Evolutionary conservation across 2,113 vertebrate genomes (phyloP).

Genomic region (Cisticola juncidis): DNA sequence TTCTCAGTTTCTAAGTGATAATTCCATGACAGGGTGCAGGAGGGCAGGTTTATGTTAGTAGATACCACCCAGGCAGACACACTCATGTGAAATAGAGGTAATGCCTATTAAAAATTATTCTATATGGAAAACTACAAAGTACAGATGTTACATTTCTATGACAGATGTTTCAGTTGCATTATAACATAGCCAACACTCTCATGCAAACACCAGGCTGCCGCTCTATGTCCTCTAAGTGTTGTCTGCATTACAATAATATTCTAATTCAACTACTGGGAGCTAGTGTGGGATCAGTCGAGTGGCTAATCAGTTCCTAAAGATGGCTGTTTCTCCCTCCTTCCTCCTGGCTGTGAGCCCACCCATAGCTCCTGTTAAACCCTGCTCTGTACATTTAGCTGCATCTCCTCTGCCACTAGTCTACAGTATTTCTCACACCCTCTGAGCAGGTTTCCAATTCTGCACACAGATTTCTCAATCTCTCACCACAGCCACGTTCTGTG

Average conservation of each 20-base stretch:
- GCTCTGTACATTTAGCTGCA: neutral
- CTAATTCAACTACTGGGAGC: neutral
- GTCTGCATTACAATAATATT: neutral
- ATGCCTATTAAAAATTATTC: neutral
- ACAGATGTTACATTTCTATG: neutral
- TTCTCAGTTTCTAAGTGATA: conserved; percentile 1
- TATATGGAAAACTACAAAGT: neutral
- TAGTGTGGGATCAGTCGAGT: neutral
- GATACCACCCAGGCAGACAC: neutral
- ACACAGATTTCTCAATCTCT: neutral
- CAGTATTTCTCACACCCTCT: neutral
- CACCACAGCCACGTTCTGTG: neutral
- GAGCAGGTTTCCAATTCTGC: neutral
- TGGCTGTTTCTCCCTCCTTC: neutral
- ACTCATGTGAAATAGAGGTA: neutral
- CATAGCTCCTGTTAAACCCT: neutral
- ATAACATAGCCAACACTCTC: neutral
- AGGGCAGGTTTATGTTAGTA: neutral
- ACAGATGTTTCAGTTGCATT: neutral
- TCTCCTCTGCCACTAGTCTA: neutral
- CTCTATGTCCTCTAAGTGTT: neutral
- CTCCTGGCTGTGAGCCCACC: neutral
- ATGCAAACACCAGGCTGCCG: neutral
- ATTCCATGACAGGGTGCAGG: neutral
- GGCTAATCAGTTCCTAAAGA: neutral